Percentiles rank a stretch among this genome's conserved stretches.
These are phyloP conservation scores for Sipunculus nudus DNA, from an alignment of 2,888 invertebrate species.

Conservation along the genomic window DNA sequence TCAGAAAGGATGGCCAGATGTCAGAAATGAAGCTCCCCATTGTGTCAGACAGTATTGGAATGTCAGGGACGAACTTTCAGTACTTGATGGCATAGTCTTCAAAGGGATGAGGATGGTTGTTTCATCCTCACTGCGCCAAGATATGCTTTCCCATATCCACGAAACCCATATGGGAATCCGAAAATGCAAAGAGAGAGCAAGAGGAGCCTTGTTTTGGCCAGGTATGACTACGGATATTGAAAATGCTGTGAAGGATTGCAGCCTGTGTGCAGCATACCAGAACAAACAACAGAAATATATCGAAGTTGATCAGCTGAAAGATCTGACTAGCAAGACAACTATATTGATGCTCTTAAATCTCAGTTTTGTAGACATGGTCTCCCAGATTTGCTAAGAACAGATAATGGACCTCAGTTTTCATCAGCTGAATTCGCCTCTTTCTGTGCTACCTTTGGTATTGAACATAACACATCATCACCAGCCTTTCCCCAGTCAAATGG, in stretches of 20 bases:
- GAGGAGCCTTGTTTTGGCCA: constrained; percentile 1
- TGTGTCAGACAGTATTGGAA: constrained; percentile 14
- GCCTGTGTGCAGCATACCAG: not conserved
- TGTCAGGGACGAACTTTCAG: constrained; percentile 10
- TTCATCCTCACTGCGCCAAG: not conserved
- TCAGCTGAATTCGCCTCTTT: no score
- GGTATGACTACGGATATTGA: constrained; percentile 11
- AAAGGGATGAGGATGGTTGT: constrained; percentile 9
- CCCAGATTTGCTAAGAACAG: no score
- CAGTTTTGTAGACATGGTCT: no score
- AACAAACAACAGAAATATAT: no score
- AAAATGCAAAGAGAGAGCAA: not conserved
- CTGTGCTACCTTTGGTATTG: no score
- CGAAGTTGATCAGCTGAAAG: no score
- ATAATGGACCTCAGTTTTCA: no score
- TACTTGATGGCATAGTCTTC: constrained; percentile 10
- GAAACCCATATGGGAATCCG: not conserved
- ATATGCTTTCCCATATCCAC: not conserved
- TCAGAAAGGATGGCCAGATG: constrained; percentile 11
- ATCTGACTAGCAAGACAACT: no score
- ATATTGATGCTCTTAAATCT: no score
- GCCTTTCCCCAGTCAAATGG: no score
- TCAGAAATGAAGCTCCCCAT: not conserved
- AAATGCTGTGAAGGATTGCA: not conserved
- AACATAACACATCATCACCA: no score